Evolutionary conservation across 2,113 vertebrate genomes (phyloP), one percentile per base, ranked within the genome.

Genomic region (Cinclus cinclus): DNA sequence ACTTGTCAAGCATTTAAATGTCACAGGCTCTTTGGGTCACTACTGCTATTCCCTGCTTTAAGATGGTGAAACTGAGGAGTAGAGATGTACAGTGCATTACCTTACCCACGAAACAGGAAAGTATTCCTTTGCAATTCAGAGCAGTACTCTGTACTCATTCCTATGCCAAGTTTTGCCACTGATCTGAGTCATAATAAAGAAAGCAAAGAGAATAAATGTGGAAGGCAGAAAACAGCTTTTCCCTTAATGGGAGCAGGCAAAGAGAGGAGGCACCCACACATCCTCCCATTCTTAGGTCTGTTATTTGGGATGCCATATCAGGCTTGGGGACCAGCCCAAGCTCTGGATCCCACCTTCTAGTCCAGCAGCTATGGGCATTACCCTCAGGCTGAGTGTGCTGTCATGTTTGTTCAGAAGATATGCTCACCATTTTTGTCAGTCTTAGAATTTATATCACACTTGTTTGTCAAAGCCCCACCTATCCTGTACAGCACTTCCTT

Each of bases 391-490:
- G 14, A 85, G 41, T 4, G 47, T 50, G 64, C 52, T 59, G 39
- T 35, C 55, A 24, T 49, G 52, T 59, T 64, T 80, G n/a, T 37
- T 83, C 75, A 73, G 74, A 85, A 92, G 78, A 73, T 46, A 87
- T 2, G 13, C 7, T 58, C 46, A 46, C 17, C 23, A 11, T 52
- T 92, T 70, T 90, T 87, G 68, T 42, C 68, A 92, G 39, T 22
- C 47, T n/a, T 64, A 56, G 64, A 55, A 52, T 62, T 74, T 88
- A 5, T 80, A 83, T 86, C 56, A 4, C 16, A 27, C 2, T 28
- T 95, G 83, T 88, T 96, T 95, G 39, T 67, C 65, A 77, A 87
- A 94, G 83, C 83, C 52, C 80, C 93, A 92, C 94, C 93, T 94
- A 96, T 92, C 92, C 95, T 79, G 0, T 78, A 71, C 88, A 92